Evolutionary conservation across 2,113 vertebrate species (phyloP).

Genomic region (Taurulus bubalis): DNA sequence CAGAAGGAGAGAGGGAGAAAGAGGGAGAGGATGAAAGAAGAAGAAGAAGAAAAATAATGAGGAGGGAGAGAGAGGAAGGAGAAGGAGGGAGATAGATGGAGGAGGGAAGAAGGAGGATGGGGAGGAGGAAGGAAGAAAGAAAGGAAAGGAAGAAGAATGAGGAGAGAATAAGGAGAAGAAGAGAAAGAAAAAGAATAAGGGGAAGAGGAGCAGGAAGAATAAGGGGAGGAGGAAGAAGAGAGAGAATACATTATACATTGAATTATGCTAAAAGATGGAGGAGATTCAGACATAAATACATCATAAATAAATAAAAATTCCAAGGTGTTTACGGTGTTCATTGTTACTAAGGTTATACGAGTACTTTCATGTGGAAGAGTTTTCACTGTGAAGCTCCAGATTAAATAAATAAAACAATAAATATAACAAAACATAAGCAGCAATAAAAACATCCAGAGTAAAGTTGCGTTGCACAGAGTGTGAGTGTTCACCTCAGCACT

Average conservation of each 20-base stretch:
- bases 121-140: background rate
- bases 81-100: background rate
- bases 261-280: constrained; percentile 28
- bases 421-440: too few species aligned
- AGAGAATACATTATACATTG: constrained; percentile 24
- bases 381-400: too few species aligned
- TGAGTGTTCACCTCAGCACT: too few species aligned
- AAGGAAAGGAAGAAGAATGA: too few species aligned
- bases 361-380: too few species aligned
- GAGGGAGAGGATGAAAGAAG: background rate
- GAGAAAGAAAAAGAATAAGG: background rate
- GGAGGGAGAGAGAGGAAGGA: background rate
- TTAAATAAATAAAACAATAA: too few species aligned
- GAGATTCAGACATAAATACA: constrained; percentile 1
- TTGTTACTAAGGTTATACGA: too few species aligned
- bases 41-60: background rate
- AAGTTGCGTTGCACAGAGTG: too few species aligned
- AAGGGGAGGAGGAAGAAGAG: background rate
- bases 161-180: background rate
- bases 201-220: background rate
- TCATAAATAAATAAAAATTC: too few species aligned
- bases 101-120: background rate
- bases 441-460: too few species aligned
- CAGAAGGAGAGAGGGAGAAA: constrained; percentile 21
- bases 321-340: too few species aligned